These are phyloP conservation scores for Heteromyza rotundicornis DNA, from an alignment of 2,888 invertebrate species.

Conservation along the genomic window DNA sequence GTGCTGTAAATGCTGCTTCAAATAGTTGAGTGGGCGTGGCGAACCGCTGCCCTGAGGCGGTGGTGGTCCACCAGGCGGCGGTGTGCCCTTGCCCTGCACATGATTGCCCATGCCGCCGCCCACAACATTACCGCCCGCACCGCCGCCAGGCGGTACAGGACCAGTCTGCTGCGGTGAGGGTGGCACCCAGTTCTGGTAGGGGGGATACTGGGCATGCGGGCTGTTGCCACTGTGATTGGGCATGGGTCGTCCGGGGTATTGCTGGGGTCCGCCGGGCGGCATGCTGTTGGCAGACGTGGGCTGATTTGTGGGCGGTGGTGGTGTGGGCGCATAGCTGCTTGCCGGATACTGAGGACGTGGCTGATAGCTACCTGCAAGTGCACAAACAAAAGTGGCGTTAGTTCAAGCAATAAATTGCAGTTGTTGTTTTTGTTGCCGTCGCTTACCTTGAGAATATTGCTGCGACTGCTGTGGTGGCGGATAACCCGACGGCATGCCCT, in stretches of 20 bases:
- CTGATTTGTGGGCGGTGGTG: slow-evolving; percentile 65
- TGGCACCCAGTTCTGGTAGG: slow-evolving; percentile 61
- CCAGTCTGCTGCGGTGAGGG: slow-evolving; percentile 58
- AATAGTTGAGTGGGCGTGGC: slow-evolving; percentile 69
- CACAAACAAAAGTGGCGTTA: neutral
- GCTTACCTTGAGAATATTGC: slow-evolving; percentile 67
- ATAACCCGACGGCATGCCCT: slow-evolving; percentile 66
- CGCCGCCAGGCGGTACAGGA: slow-evolving; percentile 30
- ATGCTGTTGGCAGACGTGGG: slow-evolving; percentile 55
- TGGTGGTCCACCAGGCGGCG: slow-evolving; percentile 60
- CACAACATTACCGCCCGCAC: slow-evolving; percentile 41
- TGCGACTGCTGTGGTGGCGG: slow-evolving; percentile 66
- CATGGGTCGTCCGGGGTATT: slow-evolving; percentile 66
- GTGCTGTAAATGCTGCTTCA: slow-evolving; percentile 75
- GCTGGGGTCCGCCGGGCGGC: slow-evolving; percentile 62
- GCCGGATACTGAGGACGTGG: slow-evolving; percentile 66
- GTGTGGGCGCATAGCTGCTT: slow-evolving; percentile 64
- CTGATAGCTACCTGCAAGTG: slow-evolving; percentile 57
- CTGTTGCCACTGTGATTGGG: slow-evolving; percentile 65
- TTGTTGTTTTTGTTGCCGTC: no score
- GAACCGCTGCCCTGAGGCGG: slow-evolving; percentile 61
- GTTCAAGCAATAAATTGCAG: no score
- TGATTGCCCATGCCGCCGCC: slow-evolving; percentile 60
- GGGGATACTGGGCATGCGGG: slow-evolving; percentile 63
- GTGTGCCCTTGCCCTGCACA: slow-evolving; percentile 59